Base-by-base conservation (phyloP, 2,888 invertebrate species). In the Mesorhabditis belari region DNA sequence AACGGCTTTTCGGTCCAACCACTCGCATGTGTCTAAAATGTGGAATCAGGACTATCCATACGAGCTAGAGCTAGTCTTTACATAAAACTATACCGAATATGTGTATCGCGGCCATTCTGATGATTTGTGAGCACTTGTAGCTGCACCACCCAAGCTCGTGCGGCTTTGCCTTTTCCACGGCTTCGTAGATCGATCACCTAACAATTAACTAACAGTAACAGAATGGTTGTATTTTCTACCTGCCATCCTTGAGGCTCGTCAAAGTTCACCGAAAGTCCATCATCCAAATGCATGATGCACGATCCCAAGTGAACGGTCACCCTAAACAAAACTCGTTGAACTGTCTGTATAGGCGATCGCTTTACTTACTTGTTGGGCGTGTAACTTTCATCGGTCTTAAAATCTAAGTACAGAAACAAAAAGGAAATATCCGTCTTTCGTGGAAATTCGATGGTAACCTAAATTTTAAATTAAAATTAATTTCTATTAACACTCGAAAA, bases 31-130 rank as follows among this genome's bases (percentile, higher is more conserved):
- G 35, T 17, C 35, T 35, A 17, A 6, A 35, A 35, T n/a, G n/a
- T n/a, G n/a, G n/a, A n/a, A n/a, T n/a, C n/a, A n/a, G n/a, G n/a
- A n/a, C n/a, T n/a, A n/a, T n/a, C n/a, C n/a, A n/a, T n/a, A n/a
- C n/a, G n/a, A n/a, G n/a, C n/a, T n/a, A n/a, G n/a, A n/a, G 35
- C 17, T 35, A 35, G 17, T 12, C 17, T 35, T 35, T 35, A 35
- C 35, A 35, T 35, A 35, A 35, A 55, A 50, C 49, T 21, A 83
- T 93, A 93, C 58, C 96, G 86, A 87, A 98, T 90, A 80, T 98
- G 98, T 1, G 96, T 96, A 81, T 98, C 98, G 66, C 98, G 85
- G 3, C 98, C 98, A 84, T 96, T 98, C 82, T 98, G 98, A 83
- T 98, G 98, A 83, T 99, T 99, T 74, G 92, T 92, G 53, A 95